Base-by-base conservation (phyloP, 2,113 vertebrate genomes). In the Megaleporinus macrocephalus region DNA sequence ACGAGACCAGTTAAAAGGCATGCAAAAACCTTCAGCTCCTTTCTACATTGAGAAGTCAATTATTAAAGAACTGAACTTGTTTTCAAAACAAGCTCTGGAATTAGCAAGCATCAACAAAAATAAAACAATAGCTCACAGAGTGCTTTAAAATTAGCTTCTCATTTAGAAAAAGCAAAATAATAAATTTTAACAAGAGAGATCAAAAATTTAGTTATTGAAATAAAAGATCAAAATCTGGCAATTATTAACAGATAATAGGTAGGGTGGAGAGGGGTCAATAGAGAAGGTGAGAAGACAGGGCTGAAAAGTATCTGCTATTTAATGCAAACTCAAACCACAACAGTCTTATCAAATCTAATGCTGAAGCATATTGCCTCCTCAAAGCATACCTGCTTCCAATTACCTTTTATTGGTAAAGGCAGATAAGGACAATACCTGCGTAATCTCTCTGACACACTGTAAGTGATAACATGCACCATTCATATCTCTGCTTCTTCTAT, bases 101-200 rank as follows among this genome's bases (percentile, higher is more conserved):
- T 36, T 12, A 49, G 16, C 49, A 51, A 51, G 15, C 49, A 51
- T 18, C 16, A 18, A 51, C 4, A 44, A 5, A 44, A 44, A 44
- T 5, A 44, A 10, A 5, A 44, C 3, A 36, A 36, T 2, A 20
- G 16, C 51, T 18, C 16, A 49, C 5, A 5, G 69, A 73, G 68
- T 15, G 12, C 33, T 59, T 62, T 53, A 81, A 79, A 87, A 83
- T 82, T 80, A 89, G 86, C 66, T 84, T 86, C 85, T 89, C 86
- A 88, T 90, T 89, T 88, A 72, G 78, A 71, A 88, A 80, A 89
- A 90, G 90, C 81, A 84, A 63, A 76, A 29, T n/a, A 81, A 80
- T 84, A 26, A 78, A 80, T 26, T 20, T 65, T 10, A 27, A 81
- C 75, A 81, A 27, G 79, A 74, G 79, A 76, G 86, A 74, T 27